Evolutionary conservation across 2,113 vertebrate species (phyloP), one percentile per base, ranked within the genome.

Genomic region (Oryzias javanicus): DNA sequence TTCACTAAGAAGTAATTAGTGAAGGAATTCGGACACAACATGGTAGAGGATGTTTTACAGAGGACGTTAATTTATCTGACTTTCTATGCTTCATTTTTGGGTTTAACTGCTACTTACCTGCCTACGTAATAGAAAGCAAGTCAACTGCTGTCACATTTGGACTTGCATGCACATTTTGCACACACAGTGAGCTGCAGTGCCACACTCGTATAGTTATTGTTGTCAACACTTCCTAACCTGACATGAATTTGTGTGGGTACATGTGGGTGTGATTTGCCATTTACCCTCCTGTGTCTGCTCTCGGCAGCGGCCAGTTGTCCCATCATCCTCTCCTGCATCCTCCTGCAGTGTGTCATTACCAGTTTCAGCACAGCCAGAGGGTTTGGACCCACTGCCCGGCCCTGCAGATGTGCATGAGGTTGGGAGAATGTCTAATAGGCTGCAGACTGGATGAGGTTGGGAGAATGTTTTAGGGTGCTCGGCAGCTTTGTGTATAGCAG

Each of bases 261-360:
- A 3, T 14, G 19, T 20, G 40, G 3, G 25, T 22, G 6, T 27
- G 17, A 6, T 13, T 49, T 42, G 41, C 13, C 10, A 13, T 73
- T 83, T 46, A 98, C 97, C 94, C 95, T 92, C 41, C 94, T 93
- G 90, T 98, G 97, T 35, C 96, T 83, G 89, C 89, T 96, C 81
- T 99, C 97, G 0, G 94, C 93, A 1, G 95, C 95, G 2, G 95
- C 92, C 51, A 99, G 82, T 45, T 99, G 97, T 50, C 94, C 93
- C 85, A 96, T 86, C 95, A 98, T 96, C 65, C 93, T 94, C 60
- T 98, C 96, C 84, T 98, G 96, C 96, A 98, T 98, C 51, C 87
- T 93, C 87, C 95, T 98, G 85, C 96, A 99, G 49, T 98, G 96
- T 56, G 94, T 93, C 95, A 98, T 95, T 83, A 99, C 95, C 68